phyloP scores from a whole-genome alignment of 2,113 vertebrate species.

The Naja naja region DNA sequence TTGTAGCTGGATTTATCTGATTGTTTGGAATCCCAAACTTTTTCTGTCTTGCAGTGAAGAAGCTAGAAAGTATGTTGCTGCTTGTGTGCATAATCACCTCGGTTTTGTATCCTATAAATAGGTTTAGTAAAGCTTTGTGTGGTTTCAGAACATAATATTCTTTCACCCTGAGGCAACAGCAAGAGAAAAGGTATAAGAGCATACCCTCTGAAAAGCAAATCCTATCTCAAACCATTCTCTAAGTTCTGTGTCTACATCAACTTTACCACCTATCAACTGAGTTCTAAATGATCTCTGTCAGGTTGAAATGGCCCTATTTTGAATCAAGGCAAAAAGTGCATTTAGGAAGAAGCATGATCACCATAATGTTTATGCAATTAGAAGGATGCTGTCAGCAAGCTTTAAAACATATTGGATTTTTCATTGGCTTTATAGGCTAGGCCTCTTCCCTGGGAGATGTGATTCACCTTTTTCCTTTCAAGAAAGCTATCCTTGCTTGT shows the following conservation, averaged over 20 bases:
- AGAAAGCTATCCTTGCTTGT: conserved; percentile 1
- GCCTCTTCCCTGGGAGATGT: not conserved
- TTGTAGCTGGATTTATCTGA: not conserved
- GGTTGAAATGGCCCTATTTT: not conserved
- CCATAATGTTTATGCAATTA: not conserved
- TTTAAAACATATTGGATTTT: not conserved
- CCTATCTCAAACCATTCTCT: not conserved
- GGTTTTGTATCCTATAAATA: not conserved
- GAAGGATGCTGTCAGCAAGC: not conserved
- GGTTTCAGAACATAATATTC: not conserved
- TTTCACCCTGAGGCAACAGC: not conserved
- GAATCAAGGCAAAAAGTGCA: not conserved
- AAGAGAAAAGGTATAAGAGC: not conserved
- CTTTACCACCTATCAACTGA: not conserved
- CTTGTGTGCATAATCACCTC: not conserved
- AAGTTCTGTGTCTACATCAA: not conserved
- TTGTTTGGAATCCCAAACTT: not conserved
- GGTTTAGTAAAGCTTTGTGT: not conserved
- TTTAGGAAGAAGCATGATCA: not conserved
- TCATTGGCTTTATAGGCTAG: not conserved
- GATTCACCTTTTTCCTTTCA: not conserved
- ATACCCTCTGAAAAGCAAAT: not conserved
- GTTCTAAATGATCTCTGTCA: not conserved
- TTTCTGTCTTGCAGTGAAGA: not conserved
- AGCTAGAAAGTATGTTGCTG: not conserved